Conservation (phyloP, 2,797 vertebrate species). For the Anguilla megastoma region DNA sequence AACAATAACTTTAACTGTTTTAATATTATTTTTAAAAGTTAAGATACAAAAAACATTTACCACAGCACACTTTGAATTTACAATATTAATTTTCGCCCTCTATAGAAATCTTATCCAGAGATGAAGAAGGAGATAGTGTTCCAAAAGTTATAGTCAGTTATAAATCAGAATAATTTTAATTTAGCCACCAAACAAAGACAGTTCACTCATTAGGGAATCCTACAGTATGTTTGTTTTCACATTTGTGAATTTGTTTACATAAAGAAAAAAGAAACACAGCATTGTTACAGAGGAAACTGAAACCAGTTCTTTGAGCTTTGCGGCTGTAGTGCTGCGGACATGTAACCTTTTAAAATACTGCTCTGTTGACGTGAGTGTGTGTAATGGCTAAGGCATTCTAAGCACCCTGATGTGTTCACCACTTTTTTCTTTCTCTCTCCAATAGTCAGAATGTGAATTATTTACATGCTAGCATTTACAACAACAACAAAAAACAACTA, state of each 20-base stretch:
- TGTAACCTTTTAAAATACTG: not conserved
- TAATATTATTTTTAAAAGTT: not conserved
- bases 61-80: not conserved
- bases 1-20: not conserved
- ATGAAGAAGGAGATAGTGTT: not conserved
- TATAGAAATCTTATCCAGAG: not conserved
- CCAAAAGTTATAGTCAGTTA: not conserved
- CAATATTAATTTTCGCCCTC: not conserved
- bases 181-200: not conserved
- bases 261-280: not conserved
- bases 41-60: not conserved
- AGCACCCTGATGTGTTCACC: not conserved
- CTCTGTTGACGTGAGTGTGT: not conserved
- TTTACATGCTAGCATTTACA: not conserved
- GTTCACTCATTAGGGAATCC: not conserved
- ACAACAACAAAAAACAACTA: too few species aligned
- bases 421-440: not conserved
- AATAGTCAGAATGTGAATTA: not conserved
- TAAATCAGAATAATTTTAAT: not conserved
- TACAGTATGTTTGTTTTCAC: not conserved
- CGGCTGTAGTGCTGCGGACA: not conserved
- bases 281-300: not conserved
- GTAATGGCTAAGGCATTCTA: not conserved
- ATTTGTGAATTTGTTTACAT: not conserved
- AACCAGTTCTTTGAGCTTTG: not conserved